phyloP scores from a whole-genome alignment of 92 coral and sea anemone species.

The Palythoa caribaeorum region DNA sequence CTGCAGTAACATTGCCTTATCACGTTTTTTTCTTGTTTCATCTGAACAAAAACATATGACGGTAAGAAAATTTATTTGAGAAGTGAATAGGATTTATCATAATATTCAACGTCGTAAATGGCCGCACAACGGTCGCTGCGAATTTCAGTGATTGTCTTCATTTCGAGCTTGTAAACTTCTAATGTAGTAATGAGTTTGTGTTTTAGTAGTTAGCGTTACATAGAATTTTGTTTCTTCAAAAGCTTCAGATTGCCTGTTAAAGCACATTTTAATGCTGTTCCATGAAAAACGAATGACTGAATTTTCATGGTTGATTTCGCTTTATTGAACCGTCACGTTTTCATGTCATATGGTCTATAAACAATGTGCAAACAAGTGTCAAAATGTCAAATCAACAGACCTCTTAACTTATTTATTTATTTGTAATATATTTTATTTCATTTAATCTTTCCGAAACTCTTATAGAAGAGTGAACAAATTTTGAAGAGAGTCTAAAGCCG shows the following conservation, averaged over 20 bases:
- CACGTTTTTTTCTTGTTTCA: neutral
- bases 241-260: neutral
- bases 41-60: neutral
- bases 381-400: no score
- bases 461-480: no score
- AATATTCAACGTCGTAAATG: neutral
- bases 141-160: neutral
- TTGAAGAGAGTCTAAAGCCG: no score
- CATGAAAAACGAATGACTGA: neutral
- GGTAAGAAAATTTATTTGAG: slow-evolving; percentile 3
- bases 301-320: neutral
- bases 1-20: neutral
- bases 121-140: neutral
- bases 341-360: no score
- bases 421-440: no score
- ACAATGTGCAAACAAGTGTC: no score
- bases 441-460: no score
- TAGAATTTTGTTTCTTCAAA: neutral
- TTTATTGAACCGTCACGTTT: neutral
- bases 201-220: neutral
- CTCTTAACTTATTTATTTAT: no score
- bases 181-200: neutral
- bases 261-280: neutral
- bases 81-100: neutral
- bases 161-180: neutral